A percentile compares a stretch with the other conserved stretches of the same genome.
Evolutionary conservation across 2,113 vertebrate species (phyloP).

Genomic region (Oriolus oriolus): DNA sequence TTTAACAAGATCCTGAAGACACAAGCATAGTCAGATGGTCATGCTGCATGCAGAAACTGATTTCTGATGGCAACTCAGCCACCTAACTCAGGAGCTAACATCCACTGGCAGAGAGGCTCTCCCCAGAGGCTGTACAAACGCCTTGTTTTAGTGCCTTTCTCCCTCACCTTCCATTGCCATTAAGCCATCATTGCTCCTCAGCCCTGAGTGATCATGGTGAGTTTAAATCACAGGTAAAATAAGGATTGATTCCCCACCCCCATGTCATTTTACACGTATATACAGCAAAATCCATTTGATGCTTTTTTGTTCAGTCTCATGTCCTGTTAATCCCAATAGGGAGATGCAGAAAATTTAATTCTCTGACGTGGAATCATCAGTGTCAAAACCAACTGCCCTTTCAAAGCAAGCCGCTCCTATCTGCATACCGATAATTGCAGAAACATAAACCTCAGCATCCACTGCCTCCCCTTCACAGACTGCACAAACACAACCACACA

Average conservation of each 20-base stretch:
- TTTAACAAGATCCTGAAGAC: not conserved
- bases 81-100: not conserved
- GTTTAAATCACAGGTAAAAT: not conserved
- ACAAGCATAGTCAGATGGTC: not conserved
- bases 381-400: not conserved
- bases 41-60: not conserved
- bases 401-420: not conserved
- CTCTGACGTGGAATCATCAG: not conserved
- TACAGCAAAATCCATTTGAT: not conserved
- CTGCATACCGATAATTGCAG: not conserved
- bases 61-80: not conserved
- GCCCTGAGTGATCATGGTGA: accelerated
- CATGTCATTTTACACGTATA: accelerated
- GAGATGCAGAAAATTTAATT: not conserved
- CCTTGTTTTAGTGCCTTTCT: not conserved
- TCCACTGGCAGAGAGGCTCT: not conserved
- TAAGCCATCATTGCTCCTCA: not conserved
- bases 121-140: not conserved
- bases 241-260: not conserved
- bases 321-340: not conserved
- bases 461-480: not conserved
- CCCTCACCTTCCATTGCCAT: not conserved
- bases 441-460: not conserved
- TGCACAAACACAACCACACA: not conserved
- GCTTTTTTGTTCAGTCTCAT: not conserved